Conservation (phyloP, 2,113 vertebrate species). For the Crotalus horridus region DNA sequence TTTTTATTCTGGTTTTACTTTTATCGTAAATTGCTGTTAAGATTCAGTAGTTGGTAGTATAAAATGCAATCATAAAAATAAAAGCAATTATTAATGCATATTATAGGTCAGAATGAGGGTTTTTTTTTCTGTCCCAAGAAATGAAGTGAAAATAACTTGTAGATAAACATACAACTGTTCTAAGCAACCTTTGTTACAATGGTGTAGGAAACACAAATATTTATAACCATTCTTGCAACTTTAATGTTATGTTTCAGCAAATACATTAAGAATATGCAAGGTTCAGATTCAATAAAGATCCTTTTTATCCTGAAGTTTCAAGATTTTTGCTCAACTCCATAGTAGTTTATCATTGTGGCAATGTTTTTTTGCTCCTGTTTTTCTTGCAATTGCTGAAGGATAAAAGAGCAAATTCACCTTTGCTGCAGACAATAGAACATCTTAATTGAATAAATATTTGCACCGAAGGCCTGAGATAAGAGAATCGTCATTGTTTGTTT, state of each 20-base stretch:
- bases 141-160: background rate
- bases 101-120: background rate
- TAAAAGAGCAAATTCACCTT: background rate
- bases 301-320: background rate
- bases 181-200: background rate
- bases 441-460: conserved; percentile 16
- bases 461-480: background rate
- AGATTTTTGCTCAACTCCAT: too few species aligned
- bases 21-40: background rate
- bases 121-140: background rate
- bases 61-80: background rate
- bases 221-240: background rate
- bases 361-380: background rate
- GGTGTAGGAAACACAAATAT: background rate
- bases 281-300: background rate
- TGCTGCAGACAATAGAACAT: background rate
- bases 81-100: background rate
- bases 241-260: background rate
- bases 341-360: background rate
- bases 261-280: background rate
- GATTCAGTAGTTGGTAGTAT: background rate
- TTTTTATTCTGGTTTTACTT: background rate
- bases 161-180: background rate
- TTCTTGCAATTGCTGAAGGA: background rate
- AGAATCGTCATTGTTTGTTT: background rate